Evolutionary conservation across 2,888 invertebrate genomes (phyloP), one percentile per base, ranked within the genome.

Genomic region (Dolichomitus sp.): DNA sequence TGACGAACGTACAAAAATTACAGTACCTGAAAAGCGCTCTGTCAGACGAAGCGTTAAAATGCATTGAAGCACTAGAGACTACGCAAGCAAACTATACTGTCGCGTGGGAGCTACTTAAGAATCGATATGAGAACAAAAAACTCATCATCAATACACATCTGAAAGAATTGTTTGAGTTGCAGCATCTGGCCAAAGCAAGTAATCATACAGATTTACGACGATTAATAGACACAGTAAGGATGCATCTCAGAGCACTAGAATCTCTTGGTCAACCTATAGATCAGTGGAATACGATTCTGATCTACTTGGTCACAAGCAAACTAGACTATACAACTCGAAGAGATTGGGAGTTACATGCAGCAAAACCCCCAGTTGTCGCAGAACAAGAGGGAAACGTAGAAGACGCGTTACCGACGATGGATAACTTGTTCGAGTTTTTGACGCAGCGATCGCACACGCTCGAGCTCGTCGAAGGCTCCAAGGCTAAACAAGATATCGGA

Each of bases 111-210:
- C n/a, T 65, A 9, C 14, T 74, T 6, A 65, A 23, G 40, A 40
- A 54, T 12, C 50, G 65, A 2, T 74, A 74, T 27, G 74, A 65
- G 12, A 74, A 74, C 11, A 52, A 50, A 27, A 65, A 42, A 54
- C 14, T 74, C 6, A 65, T 74, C 14, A 37, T 74, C 7, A 65
- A 65, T 5, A 74, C 52, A n/a, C 74, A 74, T 52, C 69, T 75
- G 37, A 57, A 69, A 54, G 54, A 75, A 19, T 33, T 80, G n/a
- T 69, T 76, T 50, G 70, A 75, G 7, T 19, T 75, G 17, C 57
- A 40, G 45, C 27, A 33, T 17, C 17, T 80, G 19, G 40, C 11
- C 14, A 75, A 80, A 42, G 65, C 33, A n/a, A 77, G 42, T 63
- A 40, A 17, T 23, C 70, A 33, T n/a, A 48, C 50, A 17, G 7